Evolutionary conservation across 2,888 invertebrate genomes (phyloP).

Genomic region (Crepidodera aurea): DNA sequence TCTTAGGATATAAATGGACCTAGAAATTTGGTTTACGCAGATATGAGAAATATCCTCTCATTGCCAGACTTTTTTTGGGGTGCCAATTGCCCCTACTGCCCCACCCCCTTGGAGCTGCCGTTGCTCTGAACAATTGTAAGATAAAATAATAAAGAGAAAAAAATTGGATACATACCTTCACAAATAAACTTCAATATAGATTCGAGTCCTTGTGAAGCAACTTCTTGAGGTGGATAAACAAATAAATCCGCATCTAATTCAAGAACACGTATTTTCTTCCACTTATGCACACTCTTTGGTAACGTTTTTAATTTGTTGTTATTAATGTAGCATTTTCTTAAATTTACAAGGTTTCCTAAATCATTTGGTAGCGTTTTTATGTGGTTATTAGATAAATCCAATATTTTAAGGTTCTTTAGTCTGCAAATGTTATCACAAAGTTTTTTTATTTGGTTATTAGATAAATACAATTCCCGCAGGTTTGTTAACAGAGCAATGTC

Average conservation of each 20-base stretch:
- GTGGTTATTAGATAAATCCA: constrained; percentile 77
- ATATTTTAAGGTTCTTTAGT: constrained; percentile 69
- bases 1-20: no score
- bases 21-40: no score
- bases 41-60: no score
- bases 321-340: constrained; percentile 67
- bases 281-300: constrained; percentile 72
- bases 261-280: constrained; percentile 69
- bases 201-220: constrained; percentile 68
- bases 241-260: constrained; percentile 70
- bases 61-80: no score
- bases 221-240: constrained; percentile 71
- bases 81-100: no score
- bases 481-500: constrained; percentile 72
- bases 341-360: constrained; percentile 69
- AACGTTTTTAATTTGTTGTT: constrained; percentile 69
- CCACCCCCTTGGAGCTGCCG: no score
- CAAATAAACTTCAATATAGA: constrained; percentile 73
- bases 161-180: constrained; percentile 63
- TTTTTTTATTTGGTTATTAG: constrained; percentile 73
- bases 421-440: constrained; percentile 75
- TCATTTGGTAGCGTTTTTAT: constrained; percentile 70
- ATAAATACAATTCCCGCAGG: constrained; percentile 78
- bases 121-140: no score
- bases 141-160: no score